phyloP scores from a whole-genome alignment of 2,888 invertebrate species.

The Ophioninae sp. region DNA sequence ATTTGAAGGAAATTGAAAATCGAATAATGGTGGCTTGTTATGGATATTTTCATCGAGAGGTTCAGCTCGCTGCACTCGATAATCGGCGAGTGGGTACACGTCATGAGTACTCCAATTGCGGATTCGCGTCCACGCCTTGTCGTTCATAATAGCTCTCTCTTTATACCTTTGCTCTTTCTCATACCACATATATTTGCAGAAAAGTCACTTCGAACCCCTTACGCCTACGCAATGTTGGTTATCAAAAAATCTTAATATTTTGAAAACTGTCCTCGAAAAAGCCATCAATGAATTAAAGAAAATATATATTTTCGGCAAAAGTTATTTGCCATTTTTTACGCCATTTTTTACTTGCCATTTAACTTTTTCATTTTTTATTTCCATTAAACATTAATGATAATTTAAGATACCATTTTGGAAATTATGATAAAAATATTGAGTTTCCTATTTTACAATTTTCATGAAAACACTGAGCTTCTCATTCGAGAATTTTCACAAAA shows the following conservation, averaged over 20 bases:
- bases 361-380: too few relatives aligned
- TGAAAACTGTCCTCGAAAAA: neutral
- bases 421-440: too few relatives aligned
- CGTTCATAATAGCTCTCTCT: slow-evolving; percentile 43
- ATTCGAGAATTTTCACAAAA: neutral
- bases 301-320: neutral
- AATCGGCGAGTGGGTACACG: slow-evolving; percentile 46
- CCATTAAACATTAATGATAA: too few relatives aligned
- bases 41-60: slow-evolving; percentile 35
- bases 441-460: too few relatives aligned
- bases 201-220: neutral
- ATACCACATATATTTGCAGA: neutral
- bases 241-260: neutral
- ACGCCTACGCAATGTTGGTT: neutral
- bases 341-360: too few relatives aligned
- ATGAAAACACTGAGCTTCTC: too few relatives aligned
- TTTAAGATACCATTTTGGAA: too few relatives aligned
- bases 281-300: neutral
- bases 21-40: slow-evolving; percentile 32
- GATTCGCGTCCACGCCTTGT: slow-evolving; percentile 42
- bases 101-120: slow-evolving; percentile 35
- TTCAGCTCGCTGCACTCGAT: slow-evolving; percentile 49
- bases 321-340: neutral
- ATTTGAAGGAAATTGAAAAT: neutral
- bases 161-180: neutral